Base-by-base conservation (phyloP, 1,140 invertebrate species). In the Drosophila micromelanica region DNA sequence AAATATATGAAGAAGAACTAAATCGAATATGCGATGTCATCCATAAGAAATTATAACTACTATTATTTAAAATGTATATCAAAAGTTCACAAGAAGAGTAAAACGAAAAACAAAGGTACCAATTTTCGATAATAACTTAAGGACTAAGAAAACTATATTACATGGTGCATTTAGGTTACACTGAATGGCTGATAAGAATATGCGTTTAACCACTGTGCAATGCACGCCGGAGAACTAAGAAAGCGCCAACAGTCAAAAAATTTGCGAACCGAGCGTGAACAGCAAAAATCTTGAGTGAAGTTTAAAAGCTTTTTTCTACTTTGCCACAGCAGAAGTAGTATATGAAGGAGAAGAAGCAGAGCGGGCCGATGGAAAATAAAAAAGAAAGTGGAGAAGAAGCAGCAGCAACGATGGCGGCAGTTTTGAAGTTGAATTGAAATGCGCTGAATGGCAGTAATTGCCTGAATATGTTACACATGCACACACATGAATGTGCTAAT, bases 361-460 rank as follows among this genome's bases (percentile, higher is more conserved):
- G 27, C 27, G 27, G 27, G 0, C 27, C 27, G 27, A 27, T 0
- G 5, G 5, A 27, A 27, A 5, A 27, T 27, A 27, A 27, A 27
- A 38, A 23, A 49, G 49, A n/a, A 61, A 59, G 13, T 12, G 38
- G 9, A 35, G 45, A 35, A 37, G 17, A 12, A 12, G 49, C 17
- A 27, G 17, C 15, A 42, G 43, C n/a, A 56, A 9, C 3, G 48
- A 54, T 63, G 56, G 72, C 67, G 62, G 73, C 81, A 81, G 82
- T 89, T 89, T 87, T 89, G 76, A 89, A 87, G 82, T 87, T 87
- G 82, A 87, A 89, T 87, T 82, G 82, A 87, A 87, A 87, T 87
- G 79, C 79, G 82, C 79, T 87, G 82, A 89, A 87, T 87, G 84
- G 84, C 82, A 84, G 82, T 87, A 87, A 87, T 87, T 87, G 82